A percentile compares a stretch with the other conserved stretches of the same genome.
These are phyloP conservation scores for Equus przewalskii DNA, from an alignment of 2,113 vertebrate species.

Conservation along the genomic window DNA sequence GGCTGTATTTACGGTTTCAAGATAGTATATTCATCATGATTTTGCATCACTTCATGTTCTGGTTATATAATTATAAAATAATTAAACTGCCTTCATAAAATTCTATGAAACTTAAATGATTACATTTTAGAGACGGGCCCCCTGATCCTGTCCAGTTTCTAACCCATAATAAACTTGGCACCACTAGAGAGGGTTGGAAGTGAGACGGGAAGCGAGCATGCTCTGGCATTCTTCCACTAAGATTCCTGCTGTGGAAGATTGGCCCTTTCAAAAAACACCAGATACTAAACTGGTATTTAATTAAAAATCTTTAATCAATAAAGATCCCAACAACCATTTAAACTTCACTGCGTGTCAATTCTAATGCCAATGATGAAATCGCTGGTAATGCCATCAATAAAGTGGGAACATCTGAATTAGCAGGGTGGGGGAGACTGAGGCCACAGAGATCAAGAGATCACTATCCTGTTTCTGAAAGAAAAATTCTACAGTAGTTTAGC, in stretches of 20 bases:
- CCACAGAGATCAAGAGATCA: neutral
- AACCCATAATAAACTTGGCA: constrained; percentile 65
- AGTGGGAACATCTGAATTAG: neutral
- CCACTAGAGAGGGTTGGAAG: constrained; percentile 49
- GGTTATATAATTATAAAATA: constrained; percentile 69
- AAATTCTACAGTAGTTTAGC: neutral
- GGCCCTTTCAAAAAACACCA: constrained; percentile 62
- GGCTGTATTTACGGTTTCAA: neutral
- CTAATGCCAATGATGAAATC: constrained; percentile 69
- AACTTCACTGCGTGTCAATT: constrained; percentile 35
- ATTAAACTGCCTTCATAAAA: constrained; percentile 68
- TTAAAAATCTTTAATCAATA: constrained; percentile 66
- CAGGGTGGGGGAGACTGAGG: neutral
- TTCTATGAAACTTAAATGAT: constrained; percentile 69
- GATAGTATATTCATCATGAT: neutral
- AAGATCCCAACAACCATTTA: constrained; percentile 59
- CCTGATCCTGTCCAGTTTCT: constrained; percentile 55
- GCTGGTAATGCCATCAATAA: constrained; percentile 42
- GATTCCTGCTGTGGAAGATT: constrained; percentile 74
- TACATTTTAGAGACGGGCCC: constrained; percentile 46
- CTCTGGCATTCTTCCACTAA: constrained; percentile 63
- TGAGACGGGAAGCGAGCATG: neutral
- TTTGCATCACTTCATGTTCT: neutral
- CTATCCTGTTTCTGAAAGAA: neutral
- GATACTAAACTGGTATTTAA: constrained; percentile 68